These are phyloP conservation scores for Ruditapes philippinarum DNA, from an alignment of 1,140 invertebrate genomes.

Conservation along the genomic window DNA sequence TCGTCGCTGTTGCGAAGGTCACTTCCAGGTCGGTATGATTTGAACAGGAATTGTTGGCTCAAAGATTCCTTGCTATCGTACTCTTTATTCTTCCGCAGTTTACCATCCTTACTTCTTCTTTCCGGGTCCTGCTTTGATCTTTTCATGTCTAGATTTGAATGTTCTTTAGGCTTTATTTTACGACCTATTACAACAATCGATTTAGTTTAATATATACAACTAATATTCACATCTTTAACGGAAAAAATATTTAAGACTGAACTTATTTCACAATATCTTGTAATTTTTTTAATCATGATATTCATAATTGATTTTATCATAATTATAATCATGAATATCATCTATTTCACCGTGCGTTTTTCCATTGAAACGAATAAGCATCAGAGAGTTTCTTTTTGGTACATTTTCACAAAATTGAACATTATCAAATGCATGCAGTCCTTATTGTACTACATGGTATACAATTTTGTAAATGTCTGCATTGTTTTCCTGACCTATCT, in stretches of 20 bases:
- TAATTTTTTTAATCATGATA: background rate
- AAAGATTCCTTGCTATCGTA: conserved; percentile 58
- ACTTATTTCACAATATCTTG: background rate
- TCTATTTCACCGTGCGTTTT: no score
- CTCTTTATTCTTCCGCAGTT: conserved; percentile 3
- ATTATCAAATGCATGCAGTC: no score
- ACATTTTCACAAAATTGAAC: no score
- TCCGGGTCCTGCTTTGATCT: conserved; percentile 5
- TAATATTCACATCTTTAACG: no score
- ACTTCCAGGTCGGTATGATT: conserved; percentile 46
- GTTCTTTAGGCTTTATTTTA: conserved; percentile 49
- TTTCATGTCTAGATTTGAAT: conserved; percentile 47
- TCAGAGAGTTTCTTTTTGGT: no score
- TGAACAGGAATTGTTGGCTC: conserved; percentile 43
- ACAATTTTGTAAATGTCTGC: no score
- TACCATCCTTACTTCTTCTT: background rate
- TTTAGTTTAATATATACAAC: no score
- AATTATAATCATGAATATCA: no score
- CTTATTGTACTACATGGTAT: no score
- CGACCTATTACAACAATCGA: no score
- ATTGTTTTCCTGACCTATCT: no score
- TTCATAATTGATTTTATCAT: background rate
- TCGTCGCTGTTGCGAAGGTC: conserved; percentile 41
- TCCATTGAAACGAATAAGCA: no score
- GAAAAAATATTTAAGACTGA: background rate